Evolutionary conservation across 1,140 invertebrate species (phyloP).

Genomic region (Lepidurus arcticus): DNA sequence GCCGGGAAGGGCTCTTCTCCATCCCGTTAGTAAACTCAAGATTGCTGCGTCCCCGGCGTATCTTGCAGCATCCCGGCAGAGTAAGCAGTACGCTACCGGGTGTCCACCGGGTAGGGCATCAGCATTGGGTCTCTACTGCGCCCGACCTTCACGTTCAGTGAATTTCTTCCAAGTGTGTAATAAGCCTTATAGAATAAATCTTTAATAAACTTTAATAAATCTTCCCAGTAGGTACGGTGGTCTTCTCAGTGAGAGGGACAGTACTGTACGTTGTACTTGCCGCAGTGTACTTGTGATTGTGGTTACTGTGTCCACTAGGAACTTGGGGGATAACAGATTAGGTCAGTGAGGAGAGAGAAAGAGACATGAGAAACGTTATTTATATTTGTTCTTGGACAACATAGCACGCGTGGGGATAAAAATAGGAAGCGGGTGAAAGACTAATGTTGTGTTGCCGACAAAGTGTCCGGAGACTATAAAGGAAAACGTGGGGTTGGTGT

Average conservation of each 20-base stretch:
- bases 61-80: neutral
- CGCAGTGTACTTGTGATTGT: too few relatives aligned
- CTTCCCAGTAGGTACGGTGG: too few relatives aligned
- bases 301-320: too few relatives aligned
- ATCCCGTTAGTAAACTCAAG: neutral
- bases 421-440: neutral
- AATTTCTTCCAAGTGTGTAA: neutral
- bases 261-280: too few relatives aligned
- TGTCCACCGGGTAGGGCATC: neutral
- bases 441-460: neutral
- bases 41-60: neutral
- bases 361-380: neutral
- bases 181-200: too few relatives aligned
- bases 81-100: neutral
- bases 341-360: too few relatives aligned
- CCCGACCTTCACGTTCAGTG: neutral
- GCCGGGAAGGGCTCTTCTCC: neutral
- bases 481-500: slow-evolving; percentile 7
- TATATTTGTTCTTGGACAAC: neutral
- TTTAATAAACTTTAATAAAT: too few relatives aligned
- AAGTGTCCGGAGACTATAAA: slow-evolving; percentile 1
- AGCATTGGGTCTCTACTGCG: neutral
- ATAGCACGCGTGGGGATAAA: neutral
- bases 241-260: too few relatives aligned
- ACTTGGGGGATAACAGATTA: too few relatives aligned